Base-by-base conservation (phyloP, 2,113 vertebrate genomes). In the Typhlomys cinereus region DNA sequence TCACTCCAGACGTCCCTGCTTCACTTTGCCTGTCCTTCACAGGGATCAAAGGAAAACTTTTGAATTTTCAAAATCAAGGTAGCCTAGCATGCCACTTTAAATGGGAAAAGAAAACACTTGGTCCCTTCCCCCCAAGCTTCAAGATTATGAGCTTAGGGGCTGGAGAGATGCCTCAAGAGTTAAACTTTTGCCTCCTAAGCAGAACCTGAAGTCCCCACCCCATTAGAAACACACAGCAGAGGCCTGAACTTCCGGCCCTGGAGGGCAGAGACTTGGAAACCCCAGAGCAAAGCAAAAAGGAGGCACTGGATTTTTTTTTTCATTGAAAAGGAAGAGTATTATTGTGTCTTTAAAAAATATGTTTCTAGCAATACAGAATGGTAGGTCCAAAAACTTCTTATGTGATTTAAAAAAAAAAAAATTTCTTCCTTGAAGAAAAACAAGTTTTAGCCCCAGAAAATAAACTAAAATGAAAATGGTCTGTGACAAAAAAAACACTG, bases 401-500 rank as follows among this genome's bases (percentile, higher is more conserved):
- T 27, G 50, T 79, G 48, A 88, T 59, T 79, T 48, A 46, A n/a
- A n/a, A n/a, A n/a, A n/a, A 93, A 62, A 78, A 23, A 75, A 41
- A 41, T 36, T 62, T 50, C 31, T 88, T 48, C 85, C 76, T 90
- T 44, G 27, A 79, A 83, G 66, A 89, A 92, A 86, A 61, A 89
- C 88, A 54, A 85, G 67, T 78, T 94, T 84, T 91, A 88, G 71
- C 20, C 67, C 44, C 50, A 75, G 75, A 84, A 92, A 94, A 75
- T 59, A 87, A 93, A 88, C 67, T 66, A 75, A 95, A 95, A 92
- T 29, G 81, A 93, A 70, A 89, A 85, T 1, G 75, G 34, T 39
- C 23, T 57, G n/a, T n/a, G n/a, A n/a, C n/a, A n/a, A 95, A 78
- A 91, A 95, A 93, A 93, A 80, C 75, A 86, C 54, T 67, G 85